Conservation (phyloP, 2,113 vertebrate genomes). For the Peromyscus leucopus region DNA sequence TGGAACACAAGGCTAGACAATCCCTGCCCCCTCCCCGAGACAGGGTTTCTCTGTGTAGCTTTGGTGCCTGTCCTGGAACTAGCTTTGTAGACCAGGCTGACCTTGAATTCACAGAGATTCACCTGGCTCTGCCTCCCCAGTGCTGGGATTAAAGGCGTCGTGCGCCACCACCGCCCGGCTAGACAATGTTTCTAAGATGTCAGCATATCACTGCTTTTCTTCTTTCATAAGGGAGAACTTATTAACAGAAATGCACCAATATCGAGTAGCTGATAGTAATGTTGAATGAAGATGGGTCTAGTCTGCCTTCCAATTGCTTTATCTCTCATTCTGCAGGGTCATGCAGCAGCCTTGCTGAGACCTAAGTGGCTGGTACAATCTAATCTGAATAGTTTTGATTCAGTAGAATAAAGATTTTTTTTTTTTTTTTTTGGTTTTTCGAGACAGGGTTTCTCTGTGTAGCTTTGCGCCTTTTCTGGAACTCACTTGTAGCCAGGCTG, state of each 20-base stretch:
- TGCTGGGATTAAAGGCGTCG: no score
- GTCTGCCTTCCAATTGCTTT: conserved; percentile 88
- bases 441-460: no score
- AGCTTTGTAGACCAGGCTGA: no score
- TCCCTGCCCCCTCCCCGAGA: not conserved
- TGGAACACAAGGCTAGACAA: conserved; percentile 95
- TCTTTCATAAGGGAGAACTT: conserved; percentile 97
- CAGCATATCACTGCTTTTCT: conserved; percentile 95
- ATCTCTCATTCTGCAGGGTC: conserved; percentile 95
- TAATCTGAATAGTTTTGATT: not conserved
- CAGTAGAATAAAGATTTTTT: not conserved
- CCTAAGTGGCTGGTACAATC: conserved; percentile 73
- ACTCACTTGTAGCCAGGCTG: no score
- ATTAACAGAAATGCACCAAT: conserved; percentile 96
- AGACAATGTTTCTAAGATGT: conserved; percentile 90
- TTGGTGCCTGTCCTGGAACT: no score
- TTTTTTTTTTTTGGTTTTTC: no score
- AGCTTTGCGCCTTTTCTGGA: no score
- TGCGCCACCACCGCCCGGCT: no score
- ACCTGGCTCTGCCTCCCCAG: no score
- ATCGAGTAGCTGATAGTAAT: conserved; percentile 97
- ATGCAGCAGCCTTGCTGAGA: conserved; percentile 88
- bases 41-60: no score
- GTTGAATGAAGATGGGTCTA: conserved; percentile 96
- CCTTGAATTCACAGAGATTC: no score